phyloP scores from a whole-genome alignment of 2,797 vertebrate genomes.

The Betta splendens region DNA sequence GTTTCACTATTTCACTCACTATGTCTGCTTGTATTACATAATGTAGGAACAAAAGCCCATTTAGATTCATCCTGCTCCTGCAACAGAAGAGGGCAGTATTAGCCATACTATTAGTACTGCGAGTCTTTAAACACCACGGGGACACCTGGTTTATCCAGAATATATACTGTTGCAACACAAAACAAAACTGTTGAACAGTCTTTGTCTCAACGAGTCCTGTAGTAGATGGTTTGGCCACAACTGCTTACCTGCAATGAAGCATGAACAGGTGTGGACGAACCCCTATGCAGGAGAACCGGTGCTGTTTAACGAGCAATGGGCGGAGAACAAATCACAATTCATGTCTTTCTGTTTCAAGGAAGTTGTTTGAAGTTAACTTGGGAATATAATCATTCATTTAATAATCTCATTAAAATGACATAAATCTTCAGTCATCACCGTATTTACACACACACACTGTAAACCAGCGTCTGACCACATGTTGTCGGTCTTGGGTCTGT shows the following conservation, averaged over 20 bases:
- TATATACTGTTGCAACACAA: no score
- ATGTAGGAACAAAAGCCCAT: background rate
- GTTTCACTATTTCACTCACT: background rate
- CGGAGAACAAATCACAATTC: no score
- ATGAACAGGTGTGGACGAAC: no score
- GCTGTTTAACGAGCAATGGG: background rate
- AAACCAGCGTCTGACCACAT: conserved; percentile 39
- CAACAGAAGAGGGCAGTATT: conserved; percentile 73
- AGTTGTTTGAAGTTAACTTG: no score
- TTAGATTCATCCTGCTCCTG: conserved; percentile 21
- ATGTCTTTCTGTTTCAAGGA: no score
- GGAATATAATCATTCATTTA: no score
- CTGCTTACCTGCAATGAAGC: background rate
- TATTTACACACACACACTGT: conserved; percentile 17
- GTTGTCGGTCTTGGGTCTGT: conserved; percentile 44
- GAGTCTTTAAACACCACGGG: background rate
- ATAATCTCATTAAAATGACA: conserved; percentile 11
- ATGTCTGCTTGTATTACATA: conserved; percentile 23
- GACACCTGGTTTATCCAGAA: no score
- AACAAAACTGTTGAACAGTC: no score
- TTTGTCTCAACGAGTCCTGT: no score
- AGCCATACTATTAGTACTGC: conserved; percentile 16
- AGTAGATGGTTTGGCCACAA: no score
- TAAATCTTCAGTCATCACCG: background rate
- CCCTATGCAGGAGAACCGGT: background rate